Base-by-base conservation (phyloP, 2,888 invertebrate species). In the Noctua fimbriata region DNA sequence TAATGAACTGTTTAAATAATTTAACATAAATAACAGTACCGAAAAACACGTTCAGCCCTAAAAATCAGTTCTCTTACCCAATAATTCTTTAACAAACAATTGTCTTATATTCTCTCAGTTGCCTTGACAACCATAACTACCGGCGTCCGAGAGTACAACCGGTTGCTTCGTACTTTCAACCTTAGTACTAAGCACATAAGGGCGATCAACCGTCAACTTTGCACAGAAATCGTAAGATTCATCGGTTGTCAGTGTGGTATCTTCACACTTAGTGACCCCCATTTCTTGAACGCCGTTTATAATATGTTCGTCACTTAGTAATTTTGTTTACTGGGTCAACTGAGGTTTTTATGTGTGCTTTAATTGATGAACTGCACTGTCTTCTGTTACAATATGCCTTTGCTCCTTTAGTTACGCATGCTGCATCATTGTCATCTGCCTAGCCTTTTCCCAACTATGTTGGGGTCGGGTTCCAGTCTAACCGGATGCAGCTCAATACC, bases 121-220 rank as follows among this genome's bases (percentile, higher is more conserved):
- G 65, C n/a, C 66, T 74, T 82, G 91, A 16, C 92, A 94, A 85
- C 94, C 94, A 90, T 94, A 88, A 79, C 72, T 28, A 36, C 66
- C 74, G 55, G 49, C 47, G n/a, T 69, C 69, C n/a, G 63, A 70
- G 16, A 9, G 36, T 60, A 65, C 84, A 86, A 86, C 85, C 89
- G 83, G 74, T 28, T 60, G 47, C 18, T 24, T 12, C 18, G 18
- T 10, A 24, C 41, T 81, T 41, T 1, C 49, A 60, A 76, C n/a
- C 36, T 55, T 82, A 82, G 10, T 0, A 0, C 16, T 7, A 10
- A 36, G 1, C 0, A 0, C 0, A 7, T 73, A 73, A 82, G 1
- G 18, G 73, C 55, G 36, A 28, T 47, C 4, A 36, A 36, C 14
- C 6, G n/a, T 9, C 5, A 60, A 21, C 6, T 21, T 32, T 21